Conservation (phyloP, 2,888 invertebrate genomes). For the Trissolcus japonicus region DNA sequence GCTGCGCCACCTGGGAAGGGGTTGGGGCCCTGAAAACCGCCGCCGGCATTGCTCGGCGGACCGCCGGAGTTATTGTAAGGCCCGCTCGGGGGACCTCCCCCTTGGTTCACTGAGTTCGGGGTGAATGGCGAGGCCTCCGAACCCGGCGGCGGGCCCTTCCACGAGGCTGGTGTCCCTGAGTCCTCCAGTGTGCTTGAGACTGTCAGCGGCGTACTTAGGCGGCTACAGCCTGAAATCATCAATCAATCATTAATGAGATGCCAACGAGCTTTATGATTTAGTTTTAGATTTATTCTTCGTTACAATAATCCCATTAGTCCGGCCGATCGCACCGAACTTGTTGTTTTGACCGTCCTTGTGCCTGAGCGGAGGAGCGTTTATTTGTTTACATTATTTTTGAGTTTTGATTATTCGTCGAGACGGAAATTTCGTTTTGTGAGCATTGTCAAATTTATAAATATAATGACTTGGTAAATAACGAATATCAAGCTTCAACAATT, state of each 20-base stretch:
- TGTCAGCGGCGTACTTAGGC: constrained; percentile 78
- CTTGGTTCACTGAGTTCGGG: constrained; percentile 79
- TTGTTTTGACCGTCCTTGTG: background rate
- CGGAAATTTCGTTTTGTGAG: too few species aligned
- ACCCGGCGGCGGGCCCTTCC: constrained; percentile 86
- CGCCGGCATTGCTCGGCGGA: constrained; percentile 76
- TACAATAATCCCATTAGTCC: background rate
- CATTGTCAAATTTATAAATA: too few species aligned
- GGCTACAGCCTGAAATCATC: constrained; percentile 84
- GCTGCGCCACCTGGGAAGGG: constrained; percentile 83
- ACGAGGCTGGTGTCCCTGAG: constrained; percentile 81
- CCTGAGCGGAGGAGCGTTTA: background rate
- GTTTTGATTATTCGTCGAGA: too few species aligned
- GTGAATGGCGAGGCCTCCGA: constrained; percentile 83
- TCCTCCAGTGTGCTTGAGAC: constrained; percentile 85
- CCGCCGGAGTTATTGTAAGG: constrained; percentile 77
- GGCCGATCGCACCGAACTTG: background rate
- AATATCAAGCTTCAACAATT: too few species aligned
- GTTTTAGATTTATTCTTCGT: background rate
- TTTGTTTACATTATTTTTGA: too few species aligned
- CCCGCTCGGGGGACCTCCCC: constrained; percentile 77
- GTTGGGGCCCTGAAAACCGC: constrained; percentile 79
- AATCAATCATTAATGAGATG: background rate
- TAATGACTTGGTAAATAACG: too few species aligned
- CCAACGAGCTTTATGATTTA: background rate